Percentiles rank a stretch among this genome's conserved stretches.
phyloP scores from a whole-genome alignment of 2,113 vertebrate species.

The Barbus barbus region DNA sequence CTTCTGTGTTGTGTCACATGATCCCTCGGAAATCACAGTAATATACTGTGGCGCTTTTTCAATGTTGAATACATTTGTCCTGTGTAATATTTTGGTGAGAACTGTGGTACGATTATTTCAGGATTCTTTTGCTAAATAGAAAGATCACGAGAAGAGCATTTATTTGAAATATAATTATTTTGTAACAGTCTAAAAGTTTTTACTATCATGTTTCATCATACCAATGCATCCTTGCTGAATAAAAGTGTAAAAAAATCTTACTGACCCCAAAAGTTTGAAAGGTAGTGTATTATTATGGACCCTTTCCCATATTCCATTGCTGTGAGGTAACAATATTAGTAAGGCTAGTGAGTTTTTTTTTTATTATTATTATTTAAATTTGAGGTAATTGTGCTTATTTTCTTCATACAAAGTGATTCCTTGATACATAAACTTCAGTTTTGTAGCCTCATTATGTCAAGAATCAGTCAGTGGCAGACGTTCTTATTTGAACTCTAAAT shows the following conservation, averaged over 20 bases:
- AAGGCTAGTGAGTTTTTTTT: background rate
- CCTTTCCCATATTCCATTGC: background rate
- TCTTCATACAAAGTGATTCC: background rate
- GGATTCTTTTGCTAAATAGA: background rate
- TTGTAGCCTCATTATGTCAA: background rate
- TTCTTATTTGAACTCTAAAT: background rate
- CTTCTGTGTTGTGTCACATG: too few relatives aligned
- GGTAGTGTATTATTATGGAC: too few relatives aligned
- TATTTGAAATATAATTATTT: background rate
- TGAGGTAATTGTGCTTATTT: background rate
- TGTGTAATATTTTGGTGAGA: background rate
- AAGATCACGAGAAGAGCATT: background rate
- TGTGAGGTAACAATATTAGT: background rate
- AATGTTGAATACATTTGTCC: too few relatives aligned
- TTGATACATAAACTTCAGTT: background rate
- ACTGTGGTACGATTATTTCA: background rate
- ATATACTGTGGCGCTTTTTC: too few relatives aligned
- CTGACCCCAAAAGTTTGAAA: background rate
- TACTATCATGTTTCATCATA: too few relatives aligned
- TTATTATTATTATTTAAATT: too few relatives aligned
- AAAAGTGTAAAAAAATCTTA: too few relatives aligned
- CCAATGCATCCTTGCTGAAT: too few relatives aligned
- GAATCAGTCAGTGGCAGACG: background rate
- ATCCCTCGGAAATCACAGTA: too few relatives aligned
- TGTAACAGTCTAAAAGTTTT: background rate